Evolutionary conservation across 2,888 invertebrate genomes (phyloP), one percentile per base, ranked within the genome.

Genomic region (Oscheius sp.): DNA sequence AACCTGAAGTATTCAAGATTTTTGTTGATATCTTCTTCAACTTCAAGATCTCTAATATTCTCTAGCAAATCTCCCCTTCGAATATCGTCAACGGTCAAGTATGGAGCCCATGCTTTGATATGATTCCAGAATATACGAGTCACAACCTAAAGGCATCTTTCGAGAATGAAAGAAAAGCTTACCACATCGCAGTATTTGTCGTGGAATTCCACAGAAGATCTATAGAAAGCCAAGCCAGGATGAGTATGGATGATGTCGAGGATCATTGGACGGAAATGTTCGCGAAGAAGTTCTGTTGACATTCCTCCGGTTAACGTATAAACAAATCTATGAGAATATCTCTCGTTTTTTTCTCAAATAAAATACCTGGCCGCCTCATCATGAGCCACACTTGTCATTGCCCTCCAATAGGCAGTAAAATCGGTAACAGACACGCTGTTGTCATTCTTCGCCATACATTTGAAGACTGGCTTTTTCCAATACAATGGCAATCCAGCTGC

Each of bases 121-220:
- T 96, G 94, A 88, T 93, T 92, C 89, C 96, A 97, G 89, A 93
- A 96, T 90, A 97, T 96, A 88, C 97, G 91, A 78, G 96, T 95
- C 87, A 96, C 95, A 86, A 97, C 93, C 93, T 93, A 89, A 12
- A 89, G n/a, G 45, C 1, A 10, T 31, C 31, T 29, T 29, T 3
- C 33, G 42, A 27, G 15, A 29, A 50, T 6, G 1, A 2, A 53
- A 52, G 20, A 46, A 42, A 17, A 25, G 70, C 79, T 87, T 86
- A 93, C 97, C 87, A 97, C 97, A 89, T 96, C 95, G 82, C 97
- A 93, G 88, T 97, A 98, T 90, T 96, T 91, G 73, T 95, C 95
- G 90, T 98, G 97, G 89, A 98, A 98, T 90, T 98, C 97, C 0
- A 93, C 93, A 70, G 97, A 96, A 88, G 96, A 95, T 88, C 95